Conservation (phyloP, 1,140 invertebrate species). For the Aphidius ervi region DNA sequence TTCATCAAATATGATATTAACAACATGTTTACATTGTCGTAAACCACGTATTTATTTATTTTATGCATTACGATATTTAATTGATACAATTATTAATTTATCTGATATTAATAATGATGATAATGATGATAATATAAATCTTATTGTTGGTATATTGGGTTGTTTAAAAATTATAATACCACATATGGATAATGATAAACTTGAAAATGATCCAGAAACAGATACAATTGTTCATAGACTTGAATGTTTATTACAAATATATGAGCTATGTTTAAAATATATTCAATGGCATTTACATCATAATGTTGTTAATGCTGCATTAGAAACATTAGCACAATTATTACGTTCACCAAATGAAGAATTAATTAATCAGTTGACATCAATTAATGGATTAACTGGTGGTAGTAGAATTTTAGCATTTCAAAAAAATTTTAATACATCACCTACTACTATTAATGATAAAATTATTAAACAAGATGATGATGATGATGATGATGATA, state of each 20-base stretch:
- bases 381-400: constrained; percentile 53
- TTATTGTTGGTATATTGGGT: constrained; percentile 63
- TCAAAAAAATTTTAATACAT: constrained; percentile 31
- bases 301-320: constrained; percentile 77
- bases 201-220: constrained; percentile 25
- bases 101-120: constrained; percentile 33
- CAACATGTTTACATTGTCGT: constrained; percentile 61
- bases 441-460: not conserved
- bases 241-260: constrained; percentile 62
- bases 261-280: constrained; percentile 76
- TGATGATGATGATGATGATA: constrained; percentile 30
- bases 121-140: constrained; percentile 43
- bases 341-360: constrained; percentile 63
- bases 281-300: constrained; percentile 67
- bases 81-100: constrained; percentile 56
- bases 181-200: constrained; percentile 40
- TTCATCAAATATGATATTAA: constrained; percentile 61
- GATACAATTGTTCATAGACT: constrained; percentile 29
- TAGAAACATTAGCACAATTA: constrained; percentile 76
- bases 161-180: constrained; percentile 63
- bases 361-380: constrained; percentile 59
- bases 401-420: constrained; percentile 46
- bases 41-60: constrained; percentile 61
- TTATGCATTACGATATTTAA: constrained; percentile 56
- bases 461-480: constrained; percentile 23